Conservation (phyloP, 2,888 invertebrate species). For the Plebejus argus region DNA sequence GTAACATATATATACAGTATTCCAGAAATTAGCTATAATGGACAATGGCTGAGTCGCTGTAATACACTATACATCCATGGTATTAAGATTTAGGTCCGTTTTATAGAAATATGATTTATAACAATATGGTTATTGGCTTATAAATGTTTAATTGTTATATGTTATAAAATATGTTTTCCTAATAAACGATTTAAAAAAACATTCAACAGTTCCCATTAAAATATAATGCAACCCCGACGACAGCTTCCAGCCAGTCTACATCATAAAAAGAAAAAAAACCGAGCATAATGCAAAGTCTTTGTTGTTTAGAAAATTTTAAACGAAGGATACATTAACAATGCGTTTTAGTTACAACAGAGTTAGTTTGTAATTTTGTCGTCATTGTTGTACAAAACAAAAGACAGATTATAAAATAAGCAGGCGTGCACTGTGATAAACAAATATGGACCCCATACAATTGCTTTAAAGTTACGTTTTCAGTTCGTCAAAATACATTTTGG, state of each 20-base stretch:
- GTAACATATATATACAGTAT: too few species aligned
- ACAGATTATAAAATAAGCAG: conserved; percentile 28
- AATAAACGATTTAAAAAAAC: not conserved
- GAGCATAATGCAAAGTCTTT: conserved; percentile 8
- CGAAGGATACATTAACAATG: conserved; percentile 22
- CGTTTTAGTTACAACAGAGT: conserved; percentile 25
- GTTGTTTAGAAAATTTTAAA: conserved; percentile 22
- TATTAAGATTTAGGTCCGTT: too few species aligned
- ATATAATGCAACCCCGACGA: not conserved
- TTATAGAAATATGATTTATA: too few species aligned
- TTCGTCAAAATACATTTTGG: not conserved
- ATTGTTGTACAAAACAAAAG: conserved; percentile 29
- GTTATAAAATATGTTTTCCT: too few species aligned
- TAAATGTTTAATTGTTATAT: too few species aligned
- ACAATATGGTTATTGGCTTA: too few species aligned
- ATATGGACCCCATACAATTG: not conserved
- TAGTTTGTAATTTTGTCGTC: conserved; percentile 30
- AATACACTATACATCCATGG: too few species aligned
- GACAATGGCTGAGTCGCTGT: too few species aligned
- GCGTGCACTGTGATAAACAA: not conserved
- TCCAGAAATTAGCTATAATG: too few species aligned
- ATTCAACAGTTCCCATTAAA: not conserved
- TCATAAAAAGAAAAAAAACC: conserved; percentile 4
- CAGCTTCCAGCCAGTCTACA: conserved; percentile 15
- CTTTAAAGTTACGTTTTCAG: not conserved